Evolutionary conservation across 2,888 invertebrate species (phyloP).

Genomic region (Phengaris arion): DNA sequence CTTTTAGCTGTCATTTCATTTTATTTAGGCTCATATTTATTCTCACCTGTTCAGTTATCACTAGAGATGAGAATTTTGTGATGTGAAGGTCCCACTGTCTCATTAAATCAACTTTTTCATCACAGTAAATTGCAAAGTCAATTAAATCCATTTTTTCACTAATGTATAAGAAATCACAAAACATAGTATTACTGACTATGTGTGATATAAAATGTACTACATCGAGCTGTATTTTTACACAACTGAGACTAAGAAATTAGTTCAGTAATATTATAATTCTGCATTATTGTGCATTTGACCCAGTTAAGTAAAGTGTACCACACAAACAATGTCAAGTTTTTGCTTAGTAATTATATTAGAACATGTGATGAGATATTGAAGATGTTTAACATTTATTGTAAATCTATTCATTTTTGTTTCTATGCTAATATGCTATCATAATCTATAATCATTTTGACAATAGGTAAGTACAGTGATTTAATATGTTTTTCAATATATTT

Average conservation of each 20-base stretch:
- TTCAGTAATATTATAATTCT: neutral
- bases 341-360: neutral
- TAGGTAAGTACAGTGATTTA: neutral
- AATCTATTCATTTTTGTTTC: neutral
- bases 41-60: neutral
- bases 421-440: neutral
- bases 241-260: constrained; percentile 9
- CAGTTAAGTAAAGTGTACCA: neutral
- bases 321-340: constrained; percentile 20
- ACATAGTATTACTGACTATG: neutral
- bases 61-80: neutral
- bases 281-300: constrained; percentile 22
- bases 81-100: constrained; percentile 6
- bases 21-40: neutral
- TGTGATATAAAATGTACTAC: constrained; percentile 1
- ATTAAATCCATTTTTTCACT: constrained; percentile 21
- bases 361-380: neutral
- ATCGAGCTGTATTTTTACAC: neutral
- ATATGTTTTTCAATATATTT: too few species aligned
- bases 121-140: neutral
- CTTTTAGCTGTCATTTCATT: too few species aligned
- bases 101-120: constrained; percentile 10
- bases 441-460: neutral
- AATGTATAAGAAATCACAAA: neutral
- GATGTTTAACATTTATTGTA: neutral